Evolutionary conservation across 1,140 invertebrate species (phyloP), one percentile per base, ranked within the genome.

Genomic region (Drosophila auraria): DNA sequence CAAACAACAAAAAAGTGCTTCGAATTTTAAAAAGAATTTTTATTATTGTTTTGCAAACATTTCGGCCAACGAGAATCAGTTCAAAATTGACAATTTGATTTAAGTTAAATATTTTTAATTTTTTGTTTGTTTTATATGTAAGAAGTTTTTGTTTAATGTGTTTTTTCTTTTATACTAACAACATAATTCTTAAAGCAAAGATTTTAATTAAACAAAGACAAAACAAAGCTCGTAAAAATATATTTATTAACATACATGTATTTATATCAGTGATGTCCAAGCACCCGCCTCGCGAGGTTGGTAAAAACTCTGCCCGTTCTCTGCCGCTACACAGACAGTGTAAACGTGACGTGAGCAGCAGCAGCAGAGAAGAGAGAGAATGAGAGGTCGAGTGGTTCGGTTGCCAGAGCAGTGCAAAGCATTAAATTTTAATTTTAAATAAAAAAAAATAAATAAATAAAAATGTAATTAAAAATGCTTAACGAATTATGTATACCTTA

Each of bases 51-150:
- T 49, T 60, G 14, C 49, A 36, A 80, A 64, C n/a, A 42, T 92
- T 92, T 84, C 23, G 81, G 76, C 80, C 65, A 91, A 93, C 92
- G 94, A 94, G 94, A 93, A 94, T 93, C 87, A 92, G 93, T 94
- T 78, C 87, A 86, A 91, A 90, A 91, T 91, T 91, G 80, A 83
- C 73, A 68, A 58, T 66, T 51, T 63, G 33, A 72, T 25, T 73
- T 72, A n/a, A 27, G n/a, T 9, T 65, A 23, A 5, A 63, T n/a
- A 71, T 56, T 66, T 12, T 15, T 78, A 6, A 27, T 50, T 49
- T 8, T 23, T 61, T 30, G 54, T 30, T 11, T 30, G 12, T 30
- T 64, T 40, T 57, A 36, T n/a, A 12, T 11, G 25, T 40, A 58
- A 40, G 14, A 47, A 12, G 25, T 60, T 38, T 44, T 25, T 40